Percentiles rank a stretch among this genome's conserved stretches.
Conservation (phyloP, 2,888 invertebrate genomes). For the Patella ulyssiponensis region DNA sequence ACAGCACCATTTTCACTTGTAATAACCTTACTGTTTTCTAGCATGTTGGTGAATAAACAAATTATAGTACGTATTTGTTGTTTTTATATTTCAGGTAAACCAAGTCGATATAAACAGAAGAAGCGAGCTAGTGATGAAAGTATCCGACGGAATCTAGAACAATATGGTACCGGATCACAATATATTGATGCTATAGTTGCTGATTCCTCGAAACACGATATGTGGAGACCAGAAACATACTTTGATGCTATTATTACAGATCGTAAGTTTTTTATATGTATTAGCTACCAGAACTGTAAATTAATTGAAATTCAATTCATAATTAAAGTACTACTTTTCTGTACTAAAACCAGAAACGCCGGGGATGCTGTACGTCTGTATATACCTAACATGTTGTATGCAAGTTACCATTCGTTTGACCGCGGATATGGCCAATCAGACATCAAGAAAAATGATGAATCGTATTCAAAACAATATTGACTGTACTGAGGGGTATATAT, state of each 20-base stretch:
- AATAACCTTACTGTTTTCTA: no score
- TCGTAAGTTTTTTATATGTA: constrained; percentile 73
- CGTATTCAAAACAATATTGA: no score
- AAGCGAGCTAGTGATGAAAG: constrained; percentile 82
- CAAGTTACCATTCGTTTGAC: no score
- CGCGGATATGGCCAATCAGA: no score
- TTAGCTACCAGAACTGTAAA: background rate
- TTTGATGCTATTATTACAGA: constrained; percentile 97
- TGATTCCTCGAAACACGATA: constrained; percentile 85
- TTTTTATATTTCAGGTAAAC: constrained; percentile 66
- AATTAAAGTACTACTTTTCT: background rate
- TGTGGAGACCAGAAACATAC: constrained; percentile 83
- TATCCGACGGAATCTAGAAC: constrained; percentile 87
- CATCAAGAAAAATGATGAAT: no score
- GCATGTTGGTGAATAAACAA: no score
- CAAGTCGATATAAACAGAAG: constrained; percentile 74
- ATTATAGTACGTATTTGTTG: no score
- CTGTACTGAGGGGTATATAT: no score
- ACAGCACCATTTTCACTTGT: no score
- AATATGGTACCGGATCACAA: constrained; percentile 83
- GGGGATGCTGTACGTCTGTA: no score
- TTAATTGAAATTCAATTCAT: background rate
- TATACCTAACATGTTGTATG: no score
- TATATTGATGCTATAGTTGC: constrained; percentile 92
- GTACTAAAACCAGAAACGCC: no score